Conservation (phyloP, 2,113 vertebrate species). For the Origma solitaria region DNA sequence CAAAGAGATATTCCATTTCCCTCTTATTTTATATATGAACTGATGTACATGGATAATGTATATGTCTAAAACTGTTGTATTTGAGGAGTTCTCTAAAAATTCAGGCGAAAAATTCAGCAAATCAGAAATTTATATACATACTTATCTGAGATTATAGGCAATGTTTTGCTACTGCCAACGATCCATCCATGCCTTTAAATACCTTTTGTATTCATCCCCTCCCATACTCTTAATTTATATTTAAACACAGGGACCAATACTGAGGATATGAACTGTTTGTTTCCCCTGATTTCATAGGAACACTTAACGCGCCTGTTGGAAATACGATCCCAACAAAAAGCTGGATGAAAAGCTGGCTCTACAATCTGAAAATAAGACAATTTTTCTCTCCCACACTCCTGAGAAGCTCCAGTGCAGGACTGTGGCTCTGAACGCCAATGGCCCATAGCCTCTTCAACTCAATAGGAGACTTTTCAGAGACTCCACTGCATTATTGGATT, state of each 20-base stretch:
- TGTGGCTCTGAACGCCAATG: not conserved
- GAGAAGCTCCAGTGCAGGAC: not conserved
- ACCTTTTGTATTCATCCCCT: not conserved
- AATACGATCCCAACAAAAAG: not conserved
- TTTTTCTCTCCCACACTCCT: not conserved
- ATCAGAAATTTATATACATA: not conserved
- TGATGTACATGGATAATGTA: not conserved
- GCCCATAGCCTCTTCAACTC: not conserved
- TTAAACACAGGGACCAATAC: not conserved
- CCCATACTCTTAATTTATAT: not conserved
- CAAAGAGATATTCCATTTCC: not conserved
- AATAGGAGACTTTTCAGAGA: not conserved
- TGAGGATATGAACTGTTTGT: not conserved
- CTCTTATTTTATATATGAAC: not conserved
- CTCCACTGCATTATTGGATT: not conserved
- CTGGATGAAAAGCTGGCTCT: not conserved
- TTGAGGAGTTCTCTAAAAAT: not conserved
- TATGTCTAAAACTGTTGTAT: not conserved
- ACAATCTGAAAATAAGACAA: rapidly evolving
- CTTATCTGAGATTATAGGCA: not conserved
- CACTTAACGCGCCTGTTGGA: not conserved
- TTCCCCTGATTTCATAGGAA: not conserved
- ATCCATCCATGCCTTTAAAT: not conserved
- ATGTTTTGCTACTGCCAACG: not conserved
- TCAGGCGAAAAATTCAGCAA: not conserved